phyloP scores from a whole-genome alignment of 2,888 invertebrate genomes.

The Drosophila hamatofila region DNA sequence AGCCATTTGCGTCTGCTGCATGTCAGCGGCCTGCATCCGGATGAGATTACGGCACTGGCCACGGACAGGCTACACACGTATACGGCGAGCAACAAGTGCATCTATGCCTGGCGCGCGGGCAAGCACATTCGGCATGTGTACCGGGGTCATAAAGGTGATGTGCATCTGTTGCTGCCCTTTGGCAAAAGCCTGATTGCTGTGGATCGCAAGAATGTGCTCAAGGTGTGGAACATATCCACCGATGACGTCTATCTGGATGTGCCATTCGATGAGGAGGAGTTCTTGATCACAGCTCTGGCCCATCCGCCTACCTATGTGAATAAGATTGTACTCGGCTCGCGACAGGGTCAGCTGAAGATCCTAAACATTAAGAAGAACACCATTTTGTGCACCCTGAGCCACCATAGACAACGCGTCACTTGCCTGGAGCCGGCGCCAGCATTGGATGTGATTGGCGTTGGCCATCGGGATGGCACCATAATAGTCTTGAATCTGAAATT shows the following conservation, averaged over 20 bases:
- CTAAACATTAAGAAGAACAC: slow-evolving; percentile 95
- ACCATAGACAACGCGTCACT: slow-evolving; percentile 87
- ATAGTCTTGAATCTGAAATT: slow-evolving; percentile 94
- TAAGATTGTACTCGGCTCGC: slow-evolving; percentile 95
- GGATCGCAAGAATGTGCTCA: slow-evolving; percentile 91
- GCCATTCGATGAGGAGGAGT: slow-evolving; percentile 89
- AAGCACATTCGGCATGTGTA: slow-evolving; percentile 93
- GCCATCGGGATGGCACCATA: slow-evolving; percentile 92
- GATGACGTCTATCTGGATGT: slow-evolving; percentile 90
- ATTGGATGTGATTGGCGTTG: slow-evolving; percentile 95
- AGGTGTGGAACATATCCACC: slow-evolving; percentile 93
- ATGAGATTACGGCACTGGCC: slow-evolving; percentile 92
- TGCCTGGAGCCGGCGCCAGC: slow-evolving; percentile 96
- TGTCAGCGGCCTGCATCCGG: slow-evolving; percentile 92
- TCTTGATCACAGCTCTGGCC: slow-evolving; percentile 92
- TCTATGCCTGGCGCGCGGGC: slow-evolving; percentile 95
- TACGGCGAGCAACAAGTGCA: slow-evolving; percentile 90
- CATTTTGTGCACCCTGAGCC: slow-evolving; percentile 90
- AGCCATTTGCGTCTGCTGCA: slow-evolving; percentile 92
- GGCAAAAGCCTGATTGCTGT: slow-evolving; percentile 93
- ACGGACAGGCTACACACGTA: slow-evolving; percentile 92
- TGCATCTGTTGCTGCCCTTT: slow-evolving; percentile 93
- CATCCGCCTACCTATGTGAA: slow-evolving; percentile 98
- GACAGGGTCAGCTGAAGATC: slow-evolving; percentile 93
- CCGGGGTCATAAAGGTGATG: slow-evolving; percentile 90